A percentile compares a stretch with the other conserved stretches of the same genome.
These are phyloP conservation scores for Pemphigus obesinymphae DNA, from an alignment of 1,140 invertebrate species.

Conservation along the genomic window DNA sequence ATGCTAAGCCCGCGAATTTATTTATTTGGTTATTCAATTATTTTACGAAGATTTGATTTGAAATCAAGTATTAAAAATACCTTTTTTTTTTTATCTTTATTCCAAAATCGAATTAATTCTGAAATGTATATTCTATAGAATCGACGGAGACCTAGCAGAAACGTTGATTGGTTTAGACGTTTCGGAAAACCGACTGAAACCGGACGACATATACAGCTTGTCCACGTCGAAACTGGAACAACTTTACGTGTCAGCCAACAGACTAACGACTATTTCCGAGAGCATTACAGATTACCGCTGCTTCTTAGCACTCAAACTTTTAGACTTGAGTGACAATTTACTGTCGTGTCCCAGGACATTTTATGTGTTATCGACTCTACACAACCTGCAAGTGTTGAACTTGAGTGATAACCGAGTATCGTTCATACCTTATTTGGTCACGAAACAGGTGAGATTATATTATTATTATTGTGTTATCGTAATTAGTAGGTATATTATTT, in stretches of 20 bases:
- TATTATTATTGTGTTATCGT: neutral
- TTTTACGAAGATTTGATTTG: too few relatives aligned
- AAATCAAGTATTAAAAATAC: too few relatives aligned
- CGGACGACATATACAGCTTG: neutral
- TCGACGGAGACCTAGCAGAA: neutral
- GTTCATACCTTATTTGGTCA: neutral
- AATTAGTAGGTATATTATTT: neutral
- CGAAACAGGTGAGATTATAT: neutral
- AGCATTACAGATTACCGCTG: neutral
- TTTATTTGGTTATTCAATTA: too few relatives aligned
- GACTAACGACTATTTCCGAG: neutral
- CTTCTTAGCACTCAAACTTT: neutral
- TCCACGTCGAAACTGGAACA: neutral
- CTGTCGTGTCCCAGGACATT: neutral
- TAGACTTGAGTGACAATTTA: constrained; percentile 12
- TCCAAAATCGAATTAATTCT: neutral
- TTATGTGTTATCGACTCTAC: neutral
- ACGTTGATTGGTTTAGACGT: neutral
- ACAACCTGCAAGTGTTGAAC: neutral
- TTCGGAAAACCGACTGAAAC: neutral
- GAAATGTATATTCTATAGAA: neutral
- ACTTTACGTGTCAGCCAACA: neutral
- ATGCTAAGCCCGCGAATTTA: too few relatives aligned
- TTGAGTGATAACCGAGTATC: neutral
- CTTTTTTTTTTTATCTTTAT: too few relatives aligned